These are phyloP conservation scores for Papilio protenor DNA, from an alignment of 2,888 invertebrate species.

Conservation along the genomic window DNA sequence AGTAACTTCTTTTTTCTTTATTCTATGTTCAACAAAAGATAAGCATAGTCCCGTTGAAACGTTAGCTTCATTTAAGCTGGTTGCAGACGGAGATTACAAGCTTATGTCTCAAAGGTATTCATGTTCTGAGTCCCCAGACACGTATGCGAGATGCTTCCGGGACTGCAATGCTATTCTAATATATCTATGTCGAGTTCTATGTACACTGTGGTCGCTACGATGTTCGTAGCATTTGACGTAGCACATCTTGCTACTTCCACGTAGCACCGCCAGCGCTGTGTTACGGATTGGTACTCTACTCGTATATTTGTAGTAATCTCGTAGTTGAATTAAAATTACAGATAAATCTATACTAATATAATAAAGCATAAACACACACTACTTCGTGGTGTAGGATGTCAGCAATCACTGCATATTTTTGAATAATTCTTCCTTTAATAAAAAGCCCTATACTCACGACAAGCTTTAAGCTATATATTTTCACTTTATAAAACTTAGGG, in stretches of 20 bases:
- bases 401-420: no score
- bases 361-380: no score
- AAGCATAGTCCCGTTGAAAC: neutral
- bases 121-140: neutral
- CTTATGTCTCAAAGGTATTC: constrained; percentile 12
- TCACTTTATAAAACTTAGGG: no score
- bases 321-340: neutral
- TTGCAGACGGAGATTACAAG: constrained; percentile 14
- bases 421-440: no score
- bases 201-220: constrained; percentile 13
- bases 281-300: neutral
- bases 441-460: no score
- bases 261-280: neutral
- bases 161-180: neutral
- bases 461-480: no score
- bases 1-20: neutral
- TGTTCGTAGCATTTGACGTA: constrained; percentile 20
- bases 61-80: constrained; percentile 2
- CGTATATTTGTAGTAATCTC: neutral
- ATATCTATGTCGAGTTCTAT: neutral
- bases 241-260: neutral
- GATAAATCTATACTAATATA: no score
- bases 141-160: constrained; percentile 8
- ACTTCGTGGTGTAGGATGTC: no score
- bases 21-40: neutral